Conservation (phyloP, 1,140 invertebrate species). For the Coptotermes formosanus region DNA sequence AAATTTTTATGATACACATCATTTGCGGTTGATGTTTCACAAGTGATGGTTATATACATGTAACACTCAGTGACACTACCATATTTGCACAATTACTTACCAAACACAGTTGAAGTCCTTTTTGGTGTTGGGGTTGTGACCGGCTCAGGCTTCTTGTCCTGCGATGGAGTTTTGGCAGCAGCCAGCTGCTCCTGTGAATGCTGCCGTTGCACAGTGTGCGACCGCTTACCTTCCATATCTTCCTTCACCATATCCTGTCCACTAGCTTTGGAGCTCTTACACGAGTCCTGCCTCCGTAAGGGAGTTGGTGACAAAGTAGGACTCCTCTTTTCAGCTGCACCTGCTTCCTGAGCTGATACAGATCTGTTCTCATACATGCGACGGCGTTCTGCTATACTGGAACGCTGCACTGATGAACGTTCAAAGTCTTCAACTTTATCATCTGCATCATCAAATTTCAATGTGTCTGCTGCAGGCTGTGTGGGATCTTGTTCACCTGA, state of each 20-base stretch:
- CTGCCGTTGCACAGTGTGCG: constrained; percentile 25
- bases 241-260: background rate
- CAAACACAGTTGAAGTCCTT: constrained; percentile 82
- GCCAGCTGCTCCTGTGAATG: constrained; percentile 49
- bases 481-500: background rate
- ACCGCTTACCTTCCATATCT: constrained; percentile 43
- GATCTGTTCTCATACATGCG: constrained; percentile 72
- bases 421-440: constrained; percentile 56
- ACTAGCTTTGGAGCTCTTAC: constrained; percentile 49
- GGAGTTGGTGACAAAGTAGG: constrained; percentile 64
- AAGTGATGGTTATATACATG: too few species aligned
- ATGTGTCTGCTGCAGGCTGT: background rate
- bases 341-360: constrained; percentile 56
- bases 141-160: constrained; percentile 45
- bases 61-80: too few species aligned
- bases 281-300: constrained; percentile 60
- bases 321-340: constrained; percentile 48
- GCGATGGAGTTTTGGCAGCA: background rate
- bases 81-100: constrained; percentile 47
- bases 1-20: too few species aligned
- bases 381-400: constrained; percentile 74
- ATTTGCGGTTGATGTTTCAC: too few species aligned
- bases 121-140: constrained; percentile 60
- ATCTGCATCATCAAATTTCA: constrained; percentile 39
- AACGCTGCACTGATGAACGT: constrained; percentile 55